These are phyloP conservation scores for Sebastes nivosus DNA, from an alignment of 2,797 vertebrate genomes.

Conservation along the genomic window DNA sequence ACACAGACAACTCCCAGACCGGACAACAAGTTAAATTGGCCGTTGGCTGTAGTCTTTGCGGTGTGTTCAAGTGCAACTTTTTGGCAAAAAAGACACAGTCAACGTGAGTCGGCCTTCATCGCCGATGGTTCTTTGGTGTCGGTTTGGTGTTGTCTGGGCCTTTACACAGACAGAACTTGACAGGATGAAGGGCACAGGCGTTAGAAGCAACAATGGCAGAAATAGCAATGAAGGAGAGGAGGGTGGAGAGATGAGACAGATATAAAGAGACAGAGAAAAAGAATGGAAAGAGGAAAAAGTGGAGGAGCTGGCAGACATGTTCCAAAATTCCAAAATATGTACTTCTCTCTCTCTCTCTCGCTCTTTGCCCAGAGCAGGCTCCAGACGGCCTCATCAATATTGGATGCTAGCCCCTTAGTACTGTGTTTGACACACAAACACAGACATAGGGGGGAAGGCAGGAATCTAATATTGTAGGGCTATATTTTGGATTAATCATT, in stretches of 20 bases:
- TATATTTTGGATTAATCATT: background rate
- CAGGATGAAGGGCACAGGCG: background rate
- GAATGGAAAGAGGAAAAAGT: background rate
- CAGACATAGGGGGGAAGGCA: background rate
- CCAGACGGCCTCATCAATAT: slow-evolving; percentile 74
- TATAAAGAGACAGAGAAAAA: background rate
- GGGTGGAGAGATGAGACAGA: background rate
- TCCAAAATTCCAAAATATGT: slow-evolving; percentile 37
- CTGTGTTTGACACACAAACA: slow-evolving; percentile 18
- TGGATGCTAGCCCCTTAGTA: slow-evolving; percentile 53
- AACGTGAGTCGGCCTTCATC: background rate
- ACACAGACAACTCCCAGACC: no score
- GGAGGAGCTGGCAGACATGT: slow-evolving; percentile 16
- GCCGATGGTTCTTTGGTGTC: rapidly evolving
- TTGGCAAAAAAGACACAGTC: background rate
- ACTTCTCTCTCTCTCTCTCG: slow-evolving; percentile 5
- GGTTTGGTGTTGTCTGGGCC: background rate
- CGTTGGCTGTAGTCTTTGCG: background rate
- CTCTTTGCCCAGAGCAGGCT: slow-evolving; percentile 45
- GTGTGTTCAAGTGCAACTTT: background rate
- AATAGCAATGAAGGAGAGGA: background rate
- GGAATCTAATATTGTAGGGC: background rate
- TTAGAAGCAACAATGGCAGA: background rate
- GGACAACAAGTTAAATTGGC: background rate
- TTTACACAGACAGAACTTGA: slow-evolving; percentile 1